Conservation (phyloP, 2,888 invertebrate genomes). For the Lochmaea crataegi region DNA sequence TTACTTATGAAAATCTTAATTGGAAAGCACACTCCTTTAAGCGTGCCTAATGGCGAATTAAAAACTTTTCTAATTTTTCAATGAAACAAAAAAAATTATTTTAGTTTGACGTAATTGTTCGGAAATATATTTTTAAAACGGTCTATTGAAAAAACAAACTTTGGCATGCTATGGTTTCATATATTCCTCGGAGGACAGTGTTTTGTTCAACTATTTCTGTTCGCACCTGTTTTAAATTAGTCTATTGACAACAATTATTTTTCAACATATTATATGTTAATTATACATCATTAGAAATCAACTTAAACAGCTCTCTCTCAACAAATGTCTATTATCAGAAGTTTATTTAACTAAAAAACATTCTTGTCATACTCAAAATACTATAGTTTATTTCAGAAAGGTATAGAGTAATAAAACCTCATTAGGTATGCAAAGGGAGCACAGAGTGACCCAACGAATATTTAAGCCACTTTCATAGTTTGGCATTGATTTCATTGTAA, state of each 20-base stretch:
- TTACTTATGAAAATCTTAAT: background rate
- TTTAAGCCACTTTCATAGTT: too few relatives aligned
- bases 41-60: background rate
- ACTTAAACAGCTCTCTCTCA: too few relatives aligned
- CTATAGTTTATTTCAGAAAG: too few relatives aligned
- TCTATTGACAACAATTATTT: background rate
- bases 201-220: slow-evolving; percentile 4
- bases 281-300: background rate
- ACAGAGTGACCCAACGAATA: too few relatives aligned
- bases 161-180: slow-evolving; percentile 6
- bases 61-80: background rate
- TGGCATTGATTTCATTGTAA: too few relatives aligned
- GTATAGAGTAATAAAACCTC: too few relatives aligned
- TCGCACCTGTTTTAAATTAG: slow-evolving; percentile 1
- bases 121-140: slow-evolving; percentile 3
- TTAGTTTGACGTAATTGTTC: slow-evolving; percentile 4
- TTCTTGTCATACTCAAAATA: too few relatives aligned
- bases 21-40: background rate
- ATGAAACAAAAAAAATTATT: slow-evolving; percentile 5
- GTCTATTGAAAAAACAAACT: background rate
- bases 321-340: too few relatives aligned
- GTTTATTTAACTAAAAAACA: too few relatives aligned
- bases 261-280: background rate
- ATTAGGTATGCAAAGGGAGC: too few relatives aligned
- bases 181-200: background rate